A percentile compares a stretch with the other conserved stretches of the same genome.
Evolutionary conservation across 2,797 vertebrate species (phyloP).

Genomic region (Arnoldichthys spilopterus): DNA sequence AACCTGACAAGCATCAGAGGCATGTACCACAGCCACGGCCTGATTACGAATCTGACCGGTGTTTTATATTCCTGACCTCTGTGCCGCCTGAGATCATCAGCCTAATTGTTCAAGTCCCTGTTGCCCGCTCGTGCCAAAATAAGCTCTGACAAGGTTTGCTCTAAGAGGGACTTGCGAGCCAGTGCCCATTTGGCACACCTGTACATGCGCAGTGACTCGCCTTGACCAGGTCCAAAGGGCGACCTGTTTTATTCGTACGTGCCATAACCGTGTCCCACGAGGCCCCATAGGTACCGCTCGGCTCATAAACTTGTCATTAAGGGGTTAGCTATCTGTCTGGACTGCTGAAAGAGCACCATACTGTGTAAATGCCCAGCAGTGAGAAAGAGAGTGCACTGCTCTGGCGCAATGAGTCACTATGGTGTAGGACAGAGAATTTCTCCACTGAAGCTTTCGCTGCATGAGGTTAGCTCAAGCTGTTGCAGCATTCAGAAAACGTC

Average conservation of each 20-base stretch:
- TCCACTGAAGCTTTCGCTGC: neutral
- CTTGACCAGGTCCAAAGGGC: slow-evolving; percentile 44
- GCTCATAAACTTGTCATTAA: slow-evolving; percentile 53
- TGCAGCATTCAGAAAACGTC: neutral
- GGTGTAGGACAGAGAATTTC: neutral
- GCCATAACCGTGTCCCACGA: slow-evolving; percentile 36
- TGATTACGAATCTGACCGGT: slow-evolving; percentile 1
- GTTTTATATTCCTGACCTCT: slow-evolving; percentile 13
- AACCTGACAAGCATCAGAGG: slow-evolving; percentile 27
- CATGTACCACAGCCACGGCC: slow-evolving; percentile 27
- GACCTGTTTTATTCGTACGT: slow-evolving; percentile 50
- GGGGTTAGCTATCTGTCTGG: slow-evolving; percentile 40
- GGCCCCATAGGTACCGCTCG: slow-evolving; percentile 24
- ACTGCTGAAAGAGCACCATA: slow-evolving; percentile 25
- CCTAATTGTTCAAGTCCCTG: slow-evolving; percentile 53
- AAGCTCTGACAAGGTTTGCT: slow-evolving; percentile 53
- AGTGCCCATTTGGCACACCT: slow-evolving; percentile 38
- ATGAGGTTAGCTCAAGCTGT: neutral
- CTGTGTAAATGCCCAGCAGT: slow-evolving; percentile 42
- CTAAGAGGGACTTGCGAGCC: slow-evolving; percentile 28
- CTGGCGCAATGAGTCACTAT: neutral
- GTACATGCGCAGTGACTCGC: slow-evolving; percentile 37
- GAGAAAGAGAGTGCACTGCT: neutral
- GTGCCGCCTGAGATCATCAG: slow-evolving; percentile 49
- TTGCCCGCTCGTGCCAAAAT: slow-evolving; percentile 50